Evolutionary conservation across 1,140 invertebrate genomes (phyloP), one percentile per base, ranked within the genome.

Genomic region (Piezodorus guildinii): DNA sequence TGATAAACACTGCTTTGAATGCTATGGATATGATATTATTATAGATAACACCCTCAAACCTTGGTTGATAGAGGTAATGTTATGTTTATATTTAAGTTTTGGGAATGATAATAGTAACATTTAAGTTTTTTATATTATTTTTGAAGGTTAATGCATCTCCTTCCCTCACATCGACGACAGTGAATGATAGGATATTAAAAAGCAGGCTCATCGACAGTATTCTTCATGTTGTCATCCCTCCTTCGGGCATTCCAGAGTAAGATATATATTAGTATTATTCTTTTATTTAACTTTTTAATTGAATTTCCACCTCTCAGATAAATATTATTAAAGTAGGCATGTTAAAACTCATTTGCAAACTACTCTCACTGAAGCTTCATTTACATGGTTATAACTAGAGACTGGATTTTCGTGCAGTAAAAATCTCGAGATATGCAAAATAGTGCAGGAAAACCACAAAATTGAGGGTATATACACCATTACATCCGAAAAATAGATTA

Each of bases 141-240:
- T n/a, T 66, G 12, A 39, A 87, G 85, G 87, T 95, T 0, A 98
- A 98, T 73, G 93, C 94, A 0, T 96, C 94, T 0, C 94, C 95
- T 0, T 96, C 94, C 0, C 73, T 97, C 1, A 91, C 91, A 3
- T 94, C 93, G 0, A 98, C 94, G 0, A 98, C 94, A 0, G 89
- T 91, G 0, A 96, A 93, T 73, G 95, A 98, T 74, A 80, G 94
- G 69, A 95, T 97, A 70, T 80, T 97, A 65, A 98, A 98, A 72
- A 92, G 95, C 71, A 95, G 94, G 77, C 75, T 98, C 15, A 94
- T 98, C 63, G 91, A 94, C 71, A 96, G 96, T 74, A 93, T 96
- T 64, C 77, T 97, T 54, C 91, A 91, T 27, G 86, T 97, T 52
- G 90, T 97, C 0, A 72, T 96, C 30, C 91, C 93, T 1, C 85